phyloP scores from a whole-genome alignment of 2,888 invertebrate species.

The Biston stratarius region DNA sequence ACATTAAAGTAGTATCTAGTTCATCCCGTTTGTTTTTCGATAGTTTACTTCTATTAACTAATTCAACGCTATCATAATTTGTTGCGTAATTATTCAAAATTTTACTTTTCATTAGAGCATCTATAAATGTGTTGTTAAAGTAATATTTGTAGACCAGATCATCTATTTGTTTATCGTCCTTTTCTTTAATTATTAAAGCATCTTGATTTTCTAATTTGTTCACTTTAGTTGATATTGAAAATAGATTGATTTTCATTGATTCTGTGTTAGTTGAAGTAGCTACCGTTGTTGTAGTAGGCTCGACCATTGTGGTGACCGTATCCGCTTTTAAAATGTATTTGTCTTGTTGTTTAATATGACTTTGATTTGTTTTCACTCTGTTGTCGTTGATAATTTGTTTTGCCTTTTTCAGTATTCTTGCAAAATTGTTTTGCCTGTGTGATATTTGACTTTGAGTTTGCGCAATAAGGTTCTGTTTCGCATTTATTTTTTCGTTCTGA shows the following conservation, averaged over 20 bases:
- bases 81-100: slow-evolving; percentile 59
- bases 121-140: slow-evolving; percentile 79
- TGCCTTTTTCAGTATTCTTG: slow-evolving; percentile 72
- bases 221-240: slow-evolving; percentile 63
- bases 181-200: slow-evolving; percentile 71
- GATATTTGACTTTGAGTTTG: slow-evolving; percentile 77
- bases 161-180: slow-evolving; percentile 72
- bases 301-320: not conserved
- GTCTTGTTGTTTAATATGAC: slow-evolving; percentile 11
- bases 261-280: slow-evolving; percentile 54
- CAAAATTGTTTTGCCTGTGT: slow-evolving; percentile 73
- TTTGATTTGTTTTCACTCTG: slow-evolving; percentile 45
- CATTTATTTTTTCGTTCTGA: slow-evolving; percentile 76
- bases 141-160: slow-evolving; percentile 81
- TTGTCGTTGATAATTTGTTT: slow-evolving; percentile 65
- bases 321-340: slow-evolving; percentile 12
- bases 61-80: slow-evolving; percentile 47
- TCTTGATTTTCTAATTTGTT: slow-evolving; percentile 67
- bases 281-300: slow-evolving; percentile 45
- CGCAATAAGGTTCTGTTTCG: slow-evolving; percentile 71
- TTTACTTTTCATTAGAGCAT: slow-evolving; percentile 71
- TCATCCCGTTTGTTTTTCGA: slow-evolving; percentile 66
- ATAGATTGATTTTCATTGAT: slow-evolving; percentile 73
- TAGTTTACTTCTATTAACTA: slow-evolving; percentile 43
- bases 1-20: slow-evolving; percentile 60